Evolutionary conservation across 92 coral and sea anemone species (phyloP).

Genomic region (Parazoanthus darwini): DNA sequence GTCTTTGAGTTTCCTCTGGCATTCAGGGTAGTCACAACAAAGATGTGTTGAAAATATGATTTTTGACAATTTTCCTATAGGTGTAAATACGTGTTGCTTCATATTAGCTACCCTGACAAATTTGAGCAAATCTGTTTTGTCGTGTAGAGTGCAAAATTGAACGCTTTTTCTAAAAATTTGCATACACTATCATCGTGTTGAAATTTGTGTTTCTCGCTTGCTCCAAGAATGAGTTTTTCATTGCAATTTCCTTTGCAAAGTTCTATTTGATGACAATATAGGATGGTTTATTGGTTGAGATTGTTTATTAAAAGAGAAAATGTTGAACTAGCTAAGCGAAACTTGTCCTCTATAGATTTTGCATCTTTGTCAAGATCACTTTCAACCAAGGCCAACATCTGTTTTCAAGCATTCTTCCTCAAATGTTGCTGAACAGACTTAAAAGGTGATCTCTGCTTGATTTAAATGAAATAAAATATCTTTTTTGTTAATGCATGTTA

Average conservation of each 20-base stretch:
- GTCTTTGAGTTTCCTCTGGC: too few species aligned
- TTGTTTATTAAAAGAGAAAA: conserved; percentile 19
- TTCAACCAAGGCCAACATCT: neutral
- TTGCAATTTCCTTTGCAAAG: neutral
- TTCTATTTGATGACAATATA: neutral
- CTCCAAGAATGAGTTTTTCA: conserved; percentile 1
- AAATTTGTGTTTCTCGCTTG: conserved; percentile 34
- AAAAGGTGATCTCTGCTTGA: too few species aligned
- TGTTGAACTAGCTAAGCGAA: neutral
- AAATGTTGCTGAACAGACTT: too few species aligned
- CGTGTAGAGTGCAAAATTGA: too few species aligned
- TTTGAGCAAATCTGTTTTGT: too few species aligned
- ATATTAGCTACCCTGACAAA: too few species aligned
- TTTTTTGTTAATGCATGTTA: neutral
- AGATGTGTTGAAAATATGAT: too few species aligned
- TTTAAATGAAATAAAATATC: neutral
- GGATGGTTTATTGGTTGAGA: neutral
- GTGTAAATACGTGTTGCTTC: too few species aligned
- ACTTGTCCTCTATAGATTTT: neutral
- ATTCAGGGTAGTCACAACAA: too few species aligned
- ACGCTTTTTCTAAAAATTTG: too few species aligned
- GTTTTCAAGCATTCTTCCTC: neutral
- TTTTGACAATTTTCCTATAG: too few species aligned
- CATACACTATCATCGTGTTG: neutral
- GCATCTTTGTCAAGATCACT: conserved; percentile 26